Base-by-base conservation (phyloP, 2,888 invertebrate species). In the Metallyticus violacea region DNA sequence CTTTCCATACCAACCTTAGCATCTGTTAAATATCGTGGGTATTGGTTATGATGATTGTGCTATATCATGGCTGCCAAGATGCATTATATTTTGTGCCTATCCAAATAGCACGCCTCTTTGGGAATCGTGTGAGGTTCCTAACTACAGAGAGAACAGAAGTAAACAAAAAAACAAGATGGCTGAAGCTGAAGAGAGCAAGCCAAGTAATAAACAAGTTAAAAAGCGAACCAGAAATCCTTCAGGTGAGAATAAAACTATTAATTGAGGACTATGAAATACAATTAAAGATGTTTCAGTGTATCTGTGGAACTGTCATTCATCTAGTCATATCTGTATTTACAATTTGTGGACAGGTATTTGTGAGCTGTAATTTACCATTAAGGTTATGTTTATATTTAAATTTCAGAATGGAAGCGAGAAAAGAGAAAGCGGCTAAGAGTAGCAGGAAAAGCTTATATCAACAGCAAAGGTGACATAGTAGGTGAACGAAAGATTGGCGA, bases 391-490 rank as follows among this genome's bases (percentile, higher is more conserved):
- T 83, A 83, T 77, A 28, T 83, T 83, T 83, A 27, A 29, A n/a
- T 83, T 83, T 77, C 91, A 93, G 93, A 93, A 93, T 94, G 93
- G 93, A 93, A 93, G 91, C 93, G 93, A 91, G 93, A 93, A 90
- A 93, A 93, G 90, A 93, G 93, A 89, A 94, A 93, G 90, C 92
- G 93, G 9, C 90, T 93, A 85, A 91, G 93, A 89, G 93, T 93
- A 89, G 93, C 93, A 82, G 93, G 93, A 26, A 90, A 93, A 89
- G 92, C 93, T 89, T 93, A 94, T 89, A 92, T 93, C 90, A 93
- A 93, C 90, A 93, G 93, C 90, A 93, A 93, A 91, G 93, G 93
- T 88, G 93, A 93, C 90, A 89, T 93, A 22, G 93, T 93, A 27
- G 92, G 93, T 15, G 93, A 92, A 78, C 93, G 93, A 89, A 92